Evolutionary conservation across 2,888 invertebrate genomes (phyloP).

Genomic region (Abrostola tripartita): DNA sequence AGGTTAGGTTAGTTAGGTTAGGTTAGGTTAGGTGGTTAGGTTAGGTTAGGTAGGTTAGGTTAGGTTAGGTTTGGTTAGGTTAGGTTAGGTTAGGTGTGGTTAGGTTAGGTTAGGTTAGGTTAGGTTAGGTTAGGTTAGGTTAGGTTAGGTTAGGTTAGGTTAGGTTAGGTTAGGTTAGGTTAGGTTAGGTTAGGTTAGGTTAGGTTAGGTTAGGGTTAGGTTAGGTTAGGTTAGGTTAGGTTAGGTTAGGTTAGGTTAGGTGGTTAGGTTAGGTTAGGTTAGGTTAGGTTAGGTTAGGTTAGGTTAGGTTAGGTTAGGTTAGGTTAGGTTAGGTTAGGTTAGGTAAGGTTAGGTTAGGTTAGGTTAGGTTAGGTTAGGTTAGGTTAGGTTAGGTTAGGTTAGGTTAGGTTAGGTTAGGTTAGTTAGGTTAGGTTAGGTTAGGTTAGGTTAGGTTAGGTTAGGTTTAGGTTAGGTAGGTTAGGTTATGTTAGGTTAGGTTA

Average conservation of each 20-base stretch:
- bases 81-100: too few relatives aligned
- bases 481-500: too few relatives aligned
- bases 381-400: conserved; percentile 32
- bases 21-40: conserved; percentile 18
- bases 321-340: conserved; percentile 24
- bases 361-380: conserved; percentile 17
- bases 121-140: conserved; percentile 44
- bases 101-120: conserved; percentile 42
- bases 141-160: conserved; percentile 29
- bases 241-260: too few relatives aligned
- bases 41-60: conserved; percentile 34
- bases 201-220: conserved; percentile 28
- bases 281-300: conserved; percentile 26
- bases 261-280: conserved; percentile 17
- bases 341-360: neutral
- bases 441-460: conserved; percentile 31
- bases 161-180: conserved; percentile 30
- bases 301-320: conserved; percentile 29
- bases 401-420: too few relatives aligned
- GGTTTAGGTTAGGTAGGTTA: too few relatives aligned
- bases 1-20: too few relatives aligned
- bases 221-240: conserved; percentile 30
- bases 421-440: conserved; percentile 28
- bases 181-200: conserved; percentile 28
- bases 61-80: conserved; percentile 33